Evolutionary conservation across 2,113 vertebrate genomes (phyloP).

Genomic region (Fregata magnificens): DNA sequence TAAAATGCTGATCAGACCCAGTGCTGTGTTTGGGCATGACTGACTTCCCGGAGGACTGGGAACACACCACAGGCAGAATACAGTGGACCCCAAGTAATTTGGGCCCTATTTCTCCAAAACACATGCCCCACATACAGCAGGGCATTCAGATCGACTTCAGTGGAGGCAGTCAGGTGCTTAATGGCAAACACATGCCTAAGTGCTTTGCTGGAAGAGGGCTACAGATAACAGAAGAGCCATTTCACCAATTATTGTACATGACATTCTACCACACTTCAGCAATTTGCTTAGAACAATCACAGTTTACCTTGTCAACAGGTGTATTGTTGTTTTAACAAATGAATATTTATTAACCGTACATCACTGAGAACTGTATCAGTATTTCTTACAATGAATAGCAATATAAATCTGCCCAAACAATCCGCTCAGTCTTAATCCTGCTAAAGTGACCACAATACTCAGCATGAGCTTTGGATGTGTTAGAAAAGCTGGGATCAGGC

Average conservation of each 20-base stretch:
- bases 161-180: neutral
- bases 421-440: constrained; percentile 18
- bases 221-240: neutral
- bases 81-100: neutral
- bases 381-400: neutral
- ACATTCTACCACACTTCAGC: neutral
- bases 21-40: fast-evolving
- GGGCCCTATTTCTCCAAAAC: neutral
- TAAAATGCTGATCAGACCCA: fast-evolving
- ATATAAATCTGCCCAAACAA: constrained; percentile 38
- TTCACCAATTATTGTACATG: neutral
- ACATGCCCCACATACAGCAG: neutral
- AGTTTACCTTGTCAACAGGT: constrained; percentile 51
- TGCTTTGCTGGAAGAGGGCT: neutral
- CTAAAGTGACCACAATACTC: constrained; percentile 47
- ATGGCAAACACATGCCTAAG: neutral
- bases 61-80: neutral
- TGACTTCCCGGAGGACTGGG: neutral
- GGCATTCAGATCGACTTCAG: neutral
- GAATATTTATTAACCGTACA: neutral
- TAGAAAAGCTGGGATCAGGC: constrained; percentile 32
- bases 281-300: neutral
- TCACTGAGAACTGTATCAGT: constrained; percentile 1
- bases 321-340: neutral
- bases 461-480: neutral